Evolutionary conservation across 1,140 invertebrate genomes (phyloP).

Genomic region (Brachystomella parvula): DNA sequence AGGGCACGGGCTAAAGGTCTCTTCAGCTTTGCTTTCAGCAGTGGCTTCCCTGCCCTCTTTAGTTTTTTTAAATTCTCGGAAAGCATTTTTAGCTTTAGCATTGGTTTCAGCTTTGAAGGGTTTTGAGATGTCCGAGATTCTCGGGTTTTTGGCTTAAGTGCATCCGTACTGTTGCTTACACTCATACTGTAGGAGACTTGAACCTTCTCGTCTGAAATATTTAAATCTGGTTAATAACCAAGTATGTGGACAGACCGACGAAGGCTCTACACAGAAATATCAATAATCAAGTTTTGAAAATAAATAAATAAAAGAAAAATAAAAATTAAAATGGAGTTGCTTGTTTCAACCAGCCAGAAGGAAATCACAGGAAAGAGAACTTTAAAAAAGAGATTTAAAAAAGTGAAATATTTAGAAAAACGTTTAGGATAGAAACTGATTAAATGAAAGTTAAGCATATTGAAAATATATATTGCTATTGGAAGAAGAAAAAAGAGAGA

Average conservation of each 20-base stretch:
- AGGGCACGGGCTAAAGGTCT: neutral
- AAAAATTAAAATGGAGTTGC: too few species aligned
- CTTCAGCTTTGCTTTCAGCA: constrained; percentile 1
- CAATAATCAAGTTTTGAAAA: too few species aligned
- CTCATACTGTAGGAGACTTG: constrained; percentile 14
- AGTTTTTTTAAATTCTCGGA: constrained; percentile 6
- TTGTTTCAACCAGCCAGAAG: too few species aligned
- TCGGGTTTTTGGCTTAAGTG: constrained; percentile 20
- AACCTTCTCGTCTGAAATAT: constrained; percentile 13
- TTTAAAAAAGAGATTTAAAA: too few species aligned
- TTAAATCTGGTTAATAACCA: too few species aligned
- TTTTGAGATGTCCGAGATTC: constrained; percentile 16
- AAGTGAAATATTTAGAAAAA: too few species aligned
- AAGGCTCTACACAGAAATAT: neutral
- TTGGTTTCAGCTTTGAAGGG: constrained; percentile 3
- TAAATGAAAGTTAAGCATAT: too few species aligned
- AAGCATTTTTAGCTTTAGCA: constrained; percentile 1
- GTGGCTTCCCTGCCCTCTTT: neutral
- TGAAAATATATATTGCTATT: too few species aligned
- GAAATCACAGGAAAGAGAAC: too few species aligned
- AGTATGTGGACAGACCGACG: neutral
- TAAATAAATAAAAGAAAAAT: too few species aligned
- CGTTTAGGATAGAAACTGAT: too few species aligned
- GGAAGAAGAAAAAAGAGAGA: too few species aligned
- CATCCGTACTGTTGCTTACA: constrained; percentile 8